Percentiles rank a stretch among this genome's conserved stretches.
Conservation (phyloP, 2,113 vertebrate genomes). For the Muscicapa adusta region DNA sequence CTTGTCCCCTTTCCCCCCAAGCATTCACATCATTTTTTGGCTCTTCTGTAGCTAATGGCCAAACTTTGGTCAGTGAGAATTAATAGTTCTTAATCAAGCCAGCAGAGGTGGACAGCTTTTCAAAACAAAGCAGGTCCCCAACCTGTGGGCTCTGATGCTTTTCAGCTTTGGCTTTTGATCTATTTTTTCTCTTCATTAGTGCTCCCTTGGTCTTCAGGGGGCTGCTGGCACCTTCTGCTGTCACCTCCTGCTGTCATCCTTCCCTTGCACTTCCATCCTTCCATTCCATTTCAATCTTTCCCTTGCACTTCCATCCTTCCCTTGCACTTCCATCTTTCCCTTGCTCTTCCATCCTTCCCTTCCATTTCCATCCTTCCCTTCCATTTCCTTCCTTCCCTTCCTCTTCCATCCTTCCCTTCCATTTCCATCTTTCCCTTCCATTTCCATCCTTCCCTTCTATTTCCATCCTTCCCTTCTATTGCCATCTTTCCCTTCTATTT, state of each 20-base stretch:
- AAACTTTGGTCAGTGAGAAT: background rate
- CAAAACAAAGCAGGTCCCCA: background rate
- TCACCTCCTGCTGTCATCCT: too few species aligned
- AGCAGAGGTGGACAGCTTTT: background rate
- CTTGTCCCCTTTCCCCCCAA: background rate
- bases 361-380: background rate
- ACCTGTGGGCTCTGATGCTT: background rate
- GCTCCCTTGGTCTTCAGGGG: background rate
- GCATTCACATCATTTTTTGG: background rate
- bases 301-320: background rate
- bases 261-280: background rate
- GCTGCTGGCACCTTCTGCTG: background rate
- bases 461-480: too few species aligned
- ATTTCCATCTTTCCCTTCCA: background rate
- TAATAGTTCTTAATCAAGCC: background rate
- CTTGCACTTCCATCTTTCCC: too few species aligned
- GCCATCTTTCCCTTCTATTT: background rate
- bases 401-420: background rate
- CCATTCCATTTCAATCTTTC: rapidly evolving
- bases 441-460: background rate
- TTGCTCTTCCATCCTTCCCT: background rate
- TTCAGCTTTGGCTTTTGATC: background rate
- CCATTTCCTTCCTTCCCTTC: background rate
- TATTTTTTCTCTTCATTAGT: background rate
- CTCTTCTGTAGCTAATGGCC: background rate